These are phyloP conservation scores for Leptonema lineaticorne DNA, from an alignment of 1,140 invertebrate genomes.

Conservation along the genomic window DNA sequence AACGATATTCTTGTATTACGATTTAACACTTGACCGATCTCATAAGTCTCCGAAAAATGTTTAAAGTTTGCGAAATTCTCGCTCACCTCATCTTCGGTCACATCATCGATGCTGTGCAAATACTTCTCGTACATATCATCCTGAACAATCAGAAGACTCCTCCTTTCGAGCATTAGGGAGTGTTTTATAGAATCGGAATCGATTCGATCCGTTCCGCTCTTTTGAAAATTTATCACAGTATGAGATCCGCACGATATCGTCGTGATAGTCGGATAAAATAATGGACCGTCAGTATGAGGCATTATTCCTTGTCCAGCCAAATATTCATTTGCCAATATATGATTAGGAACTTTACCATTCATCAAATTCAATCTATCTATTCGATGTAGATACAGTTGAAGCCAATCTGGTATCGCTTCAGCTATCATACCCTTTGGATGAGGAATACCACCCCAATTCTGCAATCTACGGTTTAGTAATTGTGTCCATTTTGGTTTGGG, in stretches of 20 bases:
- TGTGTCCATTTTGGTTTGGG: slow-evolving; percentile 97
- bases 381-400: slow-evolving; percentile 72
- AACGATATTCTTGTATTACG: slow-evolving; percentile 81
- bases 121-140: slow-evolving; percentile 82
- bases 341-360: slow-evolving; percentile 80
- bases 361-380: slow-evolving; percentile 75
- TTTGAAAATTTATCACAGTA: slow-evolving; percentile 83
- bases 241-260: slow-evolving; percentile 92
- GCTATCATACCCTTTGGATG: slow-evolving; percentile 92
- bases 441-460: slow-evolving; percentile 96
- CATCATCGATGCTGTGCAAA: slow-evolving; percentile 88
- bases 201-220: slow-evolving; percentile 45
- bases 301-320: slow-evolving; percentile 89
- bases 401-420: slow-evolving; percentile 86
- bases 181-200: slow-evolving; percentile 48
- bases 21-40: slow-evolving; percentile 58
- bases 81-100: slow-evolving; percentile 67
- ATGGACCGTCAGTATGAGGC: slow-evolving; percentile 91
- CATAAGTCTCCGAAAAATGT: slow-evolving; percentile 59
- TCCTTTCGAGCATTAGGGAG: slow-evolving; percentile 77
- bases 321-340: slow-evolving; percentile 97
- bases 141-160: slow-evolving; percentile 85
- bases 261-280: slow-evolving; percentile 91
- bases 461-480: slow-evolving; percentile 83
- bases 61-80: slow-evolving; percentile 69